Evolutionary conservation across 2,888 invertebrate genomes (phyloP).

Genomic region (Protonemura montana): DNA sequence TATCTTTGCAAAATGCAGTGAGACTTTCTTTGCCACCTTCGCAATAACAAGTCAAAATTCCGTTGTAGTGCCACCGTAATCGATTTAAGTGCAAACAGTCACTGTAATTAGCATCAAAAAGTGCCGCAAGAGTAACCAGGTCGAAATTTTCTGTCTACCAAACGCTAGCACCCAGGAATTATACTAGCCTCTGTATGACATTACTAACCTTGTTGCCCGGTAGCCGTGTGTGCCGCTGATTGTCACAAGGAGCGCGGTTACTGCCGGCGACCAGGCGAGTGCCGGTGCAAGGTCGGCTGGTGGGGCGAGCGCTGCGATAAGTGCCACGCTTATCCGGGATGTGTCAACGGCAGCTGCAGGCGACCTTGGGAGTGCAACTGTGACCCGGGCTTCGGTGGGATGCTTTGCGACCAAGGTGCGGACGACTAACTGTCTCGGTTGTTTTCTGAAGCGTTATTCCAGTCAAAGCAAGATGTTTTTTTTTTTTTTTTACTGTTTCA

Average conservation of each 20-base stretch:
- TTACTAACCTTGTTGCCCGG: conserved; percentile 50
- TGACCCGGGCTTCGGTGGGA: conserved; percentile 87
- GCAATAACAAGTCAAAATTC: no score
- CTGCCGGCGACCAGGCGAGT: conserved; percentile 79
- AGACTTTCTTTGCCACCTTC: no score
- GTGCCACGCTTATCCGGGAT: conserved; percentile 85
- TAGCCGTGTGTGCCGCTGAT: conserved; percentile 84
- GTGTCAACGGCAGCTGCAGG: conserved; percentile 82
- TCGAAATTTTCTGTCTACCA: no score
- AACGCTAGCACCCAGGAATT: no score
- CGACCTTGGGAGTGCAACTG: conserved; percentile 93
- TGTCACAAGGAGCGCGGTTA: conserved; percentile 86
- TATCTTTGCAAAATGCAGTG: no score
- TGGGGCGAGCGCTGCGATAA: conserved; percentile 74
- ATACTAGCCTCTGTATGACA: no score
- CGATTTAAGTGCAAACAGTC: no score
- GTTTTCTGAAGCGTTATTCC: no score
- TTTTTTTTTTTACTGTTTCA: conserved; percentile 7
- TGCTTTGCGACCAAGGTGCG: conserved; percentile 87
- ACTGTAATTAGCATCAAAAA: no score
- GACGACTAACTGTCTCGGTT: no score
- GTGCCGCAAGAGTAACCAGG: no score
- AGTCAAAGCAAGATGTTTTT: conserved; percentile 29
- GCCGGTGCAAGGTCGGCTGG: conserved; percentile 91
- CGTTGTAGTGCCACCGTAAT: no score